A percentile compares a stretch with the other conserved stretches of the same genome.
Conservation (phyloP, 2,888 invertebrate species). For the Osedax fenrisi region DNA sequence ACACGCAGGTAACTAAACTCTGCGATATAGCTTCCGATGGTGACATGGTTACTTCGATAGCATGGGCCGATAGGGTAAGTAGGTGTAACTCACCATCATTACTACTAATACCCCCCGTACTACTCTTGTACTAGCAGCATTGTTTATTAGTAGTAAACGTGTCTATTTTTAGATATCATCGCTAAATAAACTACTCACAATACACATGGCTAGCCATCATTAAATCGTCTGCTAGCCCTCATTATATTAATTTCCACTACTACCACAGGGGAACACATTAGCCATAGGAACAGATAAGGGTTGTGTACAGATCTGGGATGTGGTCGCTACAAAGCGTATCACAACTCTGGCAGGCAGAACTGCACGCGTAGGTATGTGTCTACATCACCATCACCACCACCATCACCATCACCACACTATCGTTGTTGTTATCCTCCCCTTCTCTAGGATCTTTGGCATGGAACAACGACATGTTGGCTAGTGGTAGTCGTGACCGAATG, state of each 20-base stretch:
- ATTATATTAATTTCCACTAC: not conserved
- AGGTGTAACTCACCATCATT: not conserved
- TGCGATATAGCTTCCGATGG: constrained; percentile 86
- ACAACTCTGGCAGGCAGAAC: constrained; percentile 80
- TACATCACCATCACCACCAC: too few species aligned
- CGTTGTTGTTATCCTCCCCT: not conserved
- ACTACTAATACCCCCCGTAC: too few species aligned
- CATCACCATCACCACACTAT: too few species aligned
- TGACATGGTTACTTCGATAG: constrained; percentile 91
- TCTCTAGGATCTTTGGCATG: constrained; percentile 73
- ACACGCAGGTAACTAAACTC: constrained; percentile 63
- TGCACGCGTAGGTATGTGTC: constrained; percentile 57
- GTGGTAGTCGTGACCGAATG: constrained; percentile 82
- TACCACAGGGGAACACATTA: constrained; percentile 68
- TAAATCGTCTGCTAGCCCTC: too few species aligned
- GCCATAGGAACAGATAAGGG: constrained; percentile 96
- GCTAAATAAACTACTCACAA: too few species aligned
- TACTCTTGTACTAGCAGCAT: too few species aligned
- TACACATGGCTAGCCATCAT: too few species aligned
- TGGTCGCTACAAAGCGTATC: constrained; percentile 79
- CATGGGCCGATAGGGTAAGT: constrained; percentile 79
- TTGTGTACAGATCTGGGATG: constrained; percentile 92
- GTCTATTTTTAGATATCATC: too few species aligned
- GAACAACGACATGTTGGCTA: constrained; percentile 90
- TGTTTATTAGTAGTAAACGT: too few species aligned